Evolutionary conservation across 2,113 vertebrate genomes (phyloP).

Genomic region (Corvus cornix): DNA sequence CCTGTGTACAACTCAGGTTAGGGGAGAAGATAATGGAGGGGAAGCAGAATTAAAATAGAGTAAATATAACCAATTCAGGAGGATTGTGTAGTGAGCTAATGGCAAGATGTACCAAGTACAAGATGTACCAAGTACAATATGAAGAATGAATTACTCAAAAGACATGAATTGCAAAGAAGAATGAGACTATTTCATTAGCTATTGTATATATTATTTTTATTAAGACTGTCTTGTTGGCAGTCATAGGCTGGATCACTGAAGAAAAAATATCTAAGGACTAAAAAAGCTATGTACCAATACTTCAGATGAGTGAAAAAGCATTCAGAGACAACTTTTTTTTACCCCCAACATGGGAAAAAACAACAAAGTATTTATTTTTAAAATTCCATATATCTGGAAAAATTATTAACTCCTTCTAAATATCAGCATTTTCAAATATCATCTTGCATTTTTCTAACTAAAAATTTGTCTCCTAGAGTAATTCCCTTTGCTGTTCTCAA

Average conservation of each 20-base stretch:
- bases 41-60: background rate
- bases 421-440: background rate
- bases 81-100: background rate
- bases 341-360: background rate
- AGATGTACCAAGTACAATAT: background rate
- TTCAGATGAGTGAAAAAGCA: background rate
- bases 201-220: background rate
- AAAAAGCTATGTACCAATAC: background rate
- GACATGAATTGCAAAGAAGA: background rate
- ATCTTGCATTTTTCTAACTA: background rate
- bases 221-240: background rate
- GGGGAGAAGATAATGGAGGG: background rate
- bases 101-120: background rate
- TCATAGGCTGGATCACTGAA: background rate
- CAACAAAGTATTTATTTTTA: fast-evolving
- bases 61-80: background rate
- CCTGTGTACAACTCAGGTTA: background rate
- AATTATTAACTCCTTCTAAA: background rate
- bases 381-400: background rate
- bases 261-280: background rate
- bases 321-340: background rate
- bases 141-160: background rate
- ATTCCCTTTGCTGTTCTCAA: background rate
- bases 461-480: background rate
- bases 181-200: background rate